Evolutionary conservation across 1,140 invertebrate species (phyloP), one percentile per base, ranked within the genome.

Genomic region (Nasonia longicornis): DNA sequence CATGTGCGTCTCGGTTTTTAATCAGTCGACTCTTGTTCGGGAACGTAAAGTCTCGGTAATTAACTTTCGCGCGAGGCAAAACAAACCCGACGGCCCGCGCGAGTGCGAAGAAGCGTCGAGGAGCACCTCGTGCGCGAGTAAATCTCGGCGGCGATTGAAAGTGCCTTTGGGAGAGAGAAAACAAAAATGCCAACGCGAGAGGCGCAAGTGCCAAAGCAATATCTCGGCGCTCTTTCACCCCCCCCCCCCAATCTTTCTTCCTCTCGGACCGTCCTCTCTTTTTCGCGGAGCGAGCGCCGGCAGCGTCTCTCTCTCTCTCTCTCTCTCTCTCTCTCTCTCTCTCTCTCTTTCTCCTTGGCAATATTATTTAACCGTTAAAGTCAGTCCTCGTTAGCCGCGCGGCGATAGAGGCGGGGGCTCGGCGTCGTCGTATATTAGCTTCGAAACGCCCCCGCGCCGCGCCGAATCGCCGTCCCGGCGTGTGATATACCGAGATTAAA

Each of bases 301-400:
- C 52, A 63, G 38, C 11, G 38, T 63, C 48, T 58, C 29, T 81
- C 35, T 38, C 35, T 26, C 31, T 35, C 63, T 64, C 77, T 77
- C 79, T 35, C 45, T 76, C 73, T 63, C 38, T 71, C 82, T n/a
- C n/a, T 38, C 78, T 22, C 71, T 42, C 73, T 45, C 75, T 26
- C 26, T 63, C 52, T 52, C 42, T 73, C 42, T 29, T 20, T n/a
- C 42, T 10, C 26, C 16, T 58, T 48, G 35, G 83, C 83, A 86
- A 87, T 88, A 87, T 88, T 88, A 88, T 88, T 88, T 88, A 87
- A 88, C 86, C 87, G 87, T 88, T 87, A 87, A 88, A 88, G 87
- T 88, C 87, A 86, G 86, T 87, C 84, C 87, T 88, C 85, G 87
- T 88, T 88, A 88, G 85, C 79, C 70, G 79, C 77, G 82, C 83